Percentiles rank a stretch among this genome's conserved stretches.
These are phyloP conservation scores for Drosophila nikananu DNA, from an alignment of 1,140 invertebrate genomes.

Conservation along the genomic window DNA sequence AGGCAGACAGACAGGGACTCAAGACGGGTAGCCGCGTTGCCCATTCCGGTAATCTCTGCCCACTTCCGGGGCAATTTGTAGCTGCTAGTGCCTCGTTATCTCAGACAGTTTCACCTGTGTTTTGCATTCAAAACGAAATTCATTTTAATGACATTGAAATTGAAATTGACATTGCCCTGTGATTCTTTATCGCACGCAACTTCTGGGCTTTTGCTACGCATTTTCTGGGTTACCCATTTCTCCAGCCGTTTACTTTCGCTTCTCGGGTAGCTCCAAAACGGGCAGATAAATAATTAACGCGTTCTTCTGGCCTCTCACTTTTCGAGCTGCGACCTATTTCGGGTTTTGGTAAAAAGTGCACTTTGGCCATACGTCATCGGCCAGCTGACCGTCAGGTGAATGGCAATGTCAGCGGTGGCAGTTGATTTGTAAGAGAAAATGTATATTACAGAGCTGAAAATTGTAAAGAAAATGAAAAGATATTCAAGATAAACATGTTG, in stretches of 20 bases:
- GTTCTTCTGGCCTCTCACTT: conserved; percentile 38
- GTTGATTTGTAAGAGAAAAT: conserved; percentile 2
- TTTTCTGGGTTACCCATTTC: conserved; percentile 44
- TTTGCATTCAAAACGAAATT: conserved; percentile 68
- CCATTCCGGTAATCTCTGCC: conserved; percentile 34
- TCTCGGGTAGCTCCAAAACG: neutral
- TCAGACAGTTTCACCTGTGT: conserved; percentile 1
- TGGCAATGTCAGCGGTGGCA: conserved; percentile 45
- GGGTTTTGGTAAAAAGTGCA: conserved; percentile 24
- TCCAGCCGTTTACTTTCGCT: conserved; percentile 35
- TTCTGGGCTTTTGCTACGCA: conserved; percentile 8
- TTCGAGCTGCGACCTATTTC: conserved; percentile 43
- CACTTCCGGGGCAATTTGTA: conserved; percentile 50
- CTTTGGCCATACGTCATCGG: conserved; percentile 30
- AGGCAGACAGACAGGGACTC: conserved; percentile 6
- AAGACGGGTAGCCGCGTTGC: conserved; percentile 56
- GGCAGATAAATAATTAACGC: conserved; percentile 15
- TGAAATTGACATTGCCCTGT: conserved; percentile 49
- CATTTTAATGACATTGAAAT: conserved; percentile 78
- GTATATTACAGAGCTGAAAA: neutral
- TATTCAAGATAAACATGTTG: neutral
- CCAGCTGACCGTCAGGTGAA: conserved; percentile 49
- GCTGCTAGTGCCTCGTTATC: conserved; percentile 28
- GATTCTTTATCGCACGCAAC: conserved; percentile 56
- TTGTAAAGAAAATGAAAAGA: neutral